Base-by-base conservation (phyloP, 1,140 invertebrate genomes). In the Drosophila funebris region DNA sequence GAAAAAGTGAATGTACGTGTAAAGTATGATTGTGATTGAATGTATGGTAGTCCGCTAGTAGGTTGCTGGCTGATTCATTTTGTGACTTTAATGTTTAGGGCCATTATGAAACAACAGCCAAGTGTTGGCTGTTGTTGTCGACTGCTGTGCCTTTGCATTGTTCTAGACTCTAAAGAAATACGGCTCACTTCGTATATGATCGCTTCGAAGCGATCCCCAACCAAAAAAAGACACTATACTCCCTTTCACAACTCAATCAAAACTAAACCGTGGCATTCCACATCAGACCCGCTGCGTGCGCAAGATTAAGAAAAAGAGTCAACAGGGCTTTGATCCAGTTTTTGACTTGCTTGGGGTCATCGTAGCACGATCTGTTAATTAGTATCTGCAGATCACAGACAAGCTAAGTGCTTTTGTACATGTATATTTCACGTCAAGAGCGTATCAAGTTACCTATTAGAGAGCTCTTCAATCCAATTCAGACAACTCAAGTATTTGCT, bases 21-120 rank as follows among this genome's bases (percentile, higher is more conserved):
- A 20, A 4, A 13, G 16, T 43, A 7, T 43, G 29, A 11, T 11
- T 37, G 50, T 14, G 53, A 27, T 13, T 27, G 14, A 6, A 4
- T 29, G 54, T 58, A 16, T 44, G 5, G n/a, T 8, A 57, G 18
- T 6, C 24, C 24, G 27, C 29, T 46, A 46, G 24, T 33, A 14
- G 24, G n/a, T 7, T 44, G 27, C 20, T 46, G 43, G 29, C 57
- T 60, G 57, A 60, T 36, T 60, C 57, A 60, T 60, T 29, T 43
- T 13, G 24, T 78, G 73, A 44, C 48, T 69, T 48, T 54, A 75
- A 83, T 54, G 64, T 72, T 60, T 46, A 16, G n/a, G 43, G 11
- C 5, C 14, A 13, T 53, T 53, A 37, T 36, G n/a, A 18, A 46
- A 9, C 36, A 3, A 37, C 20, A 16, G 33, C 16, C 39, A 18